Conservation (phyloP, 2,888 invertebrate genomes). For the Dromius quadrimaculatus region DNA sequence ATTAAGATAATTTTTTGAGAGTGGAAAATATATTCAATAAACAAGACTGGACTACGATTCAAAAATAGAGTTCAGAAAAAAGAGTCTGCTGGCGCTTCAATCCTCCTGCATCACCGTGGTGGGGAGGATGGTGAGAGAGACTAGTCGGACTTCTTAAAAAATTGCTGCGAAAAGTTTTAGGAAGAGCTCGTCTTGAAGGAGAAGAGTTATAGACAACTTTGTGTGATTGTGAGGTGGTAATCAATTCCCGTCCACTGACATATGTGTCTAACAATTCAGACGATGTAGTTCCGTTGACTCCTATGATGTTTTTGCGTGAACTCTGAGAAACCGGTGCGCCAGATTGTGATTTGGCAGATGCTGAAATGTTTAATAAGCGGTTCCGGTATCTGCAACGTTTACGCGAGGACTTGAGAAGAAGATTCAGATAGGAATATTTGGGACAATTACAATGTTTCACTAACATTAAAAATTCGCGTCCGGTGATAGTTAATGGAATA, state of each 20-base stretch:
- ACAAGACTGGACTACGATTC: constrained; percentile 56
- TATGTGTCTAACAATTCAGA: constrained; percentile 56
- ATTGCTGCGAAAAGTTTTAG: constrained; percentile 59
- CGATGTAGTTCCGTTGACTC: constrained; percentile 55
- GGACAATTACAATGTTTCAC: constrained; percentile 42
- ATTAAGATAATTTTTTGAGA: constrained; percentile 63
- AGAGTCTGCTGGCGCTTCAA: constrained; percentile 59
- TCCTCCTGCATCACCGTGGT: constrained; percentile 62
- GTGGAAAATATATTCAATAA: constrained; percentile 56
- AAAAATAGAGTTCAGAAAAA: constrained; percentile 43
- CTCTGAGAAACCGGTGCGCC: constrained; percentile 53
- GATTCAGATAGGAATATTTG: constrained; percentile 57
- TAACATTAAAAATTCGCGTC: constrained; percentile 18
- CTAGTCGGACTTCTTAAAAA: constrained; percentile 61
- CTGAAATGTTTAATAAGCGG: constrained; percentile 48
- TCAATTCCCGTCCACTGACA: constrained; percentile 61
- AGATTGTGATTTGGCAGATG: constrained; percentile 56
- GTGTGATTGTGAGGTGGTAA: constrained; percentile 58
- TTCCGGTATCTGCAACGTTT: constrained; percentile 54
- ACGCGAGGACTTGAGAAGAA: constrained; percentile 54
- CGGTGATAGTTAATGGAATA: not conserved
- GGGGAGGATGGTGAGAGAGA: constrained; percentile 64
- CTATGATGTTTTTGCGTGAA: constrained; percentile 58
- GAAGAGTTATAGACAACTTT: constrained; percentile 59
- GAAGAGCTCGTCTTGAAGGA: constrained; percentile 57